These are phyloP conservation scores for Hypomecis punctinalis DNA, from an alignment of 2,888 invertebrate genomes.

Conservation along the genomic window DNA sequence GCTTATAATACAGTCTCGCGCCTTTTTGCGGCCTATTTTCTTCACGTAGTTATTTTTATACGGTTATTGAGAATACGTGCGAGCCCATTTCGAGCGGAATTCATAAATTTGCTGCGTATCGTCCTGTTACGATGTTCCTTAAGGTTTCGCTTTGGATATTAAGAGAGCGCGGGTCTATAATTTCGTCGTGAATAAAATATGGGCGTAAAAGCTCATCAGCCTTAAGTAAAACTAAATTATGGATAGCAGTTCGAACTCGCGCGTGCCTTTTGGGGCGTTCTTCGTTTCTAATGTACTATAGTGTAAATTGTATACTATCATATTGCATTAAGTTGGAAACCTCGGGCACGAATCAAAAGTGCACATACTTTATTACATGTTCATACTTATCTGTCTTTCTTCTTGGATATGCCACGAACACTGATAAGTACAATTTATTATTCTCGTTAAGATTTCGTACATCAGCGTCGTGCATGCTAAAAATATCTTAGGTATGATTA, in stretches of 20 bases:
- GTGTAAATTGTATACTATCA: neutral
- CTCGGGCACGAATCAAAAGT: no score
- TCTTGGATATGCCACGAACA: no score
- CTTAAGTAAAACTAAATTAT: conserved; percentile 47
- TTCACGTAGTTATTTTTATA: conserved; percentile 40
- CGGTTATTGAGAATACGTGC: conserved; percentile 35
- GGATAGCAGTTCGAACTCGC: conserved; percentile 35
- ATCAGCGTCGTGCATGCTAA: no score
- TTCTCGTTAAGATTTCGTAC: no score
- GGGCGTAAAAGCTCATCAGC: conserved; percentile 44
- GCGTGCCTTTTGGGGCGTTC: conserved; percentile 7
- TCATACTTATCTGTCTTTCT: no score
- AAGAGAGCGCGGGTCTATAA: conserved; percentile 34
- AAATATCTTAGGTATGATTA: no score
- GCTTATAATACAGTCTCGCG: conserved; percentile 48
- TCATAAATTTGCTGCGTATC: conserved; percentile 35
- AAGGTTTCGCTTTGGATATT: conserved; percentile 27
- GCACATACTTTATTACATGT: neutral
- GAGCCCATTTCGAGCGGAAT: conserved; percentile 29
- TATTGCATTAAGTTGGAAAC: no score
- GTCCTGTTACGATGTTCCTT: conserved; percentile 23
- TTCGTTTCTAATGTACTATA: conserved; percentile 10
- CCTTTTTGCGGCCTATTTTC: conserved; percentile 44
- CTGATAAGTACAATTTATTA: no score
- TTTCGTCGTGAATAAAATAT: conserved; percentile 46